Conservation (phyloP, 2,797 vertebrate genomes). For the Manis crassicaudata region DNA sequence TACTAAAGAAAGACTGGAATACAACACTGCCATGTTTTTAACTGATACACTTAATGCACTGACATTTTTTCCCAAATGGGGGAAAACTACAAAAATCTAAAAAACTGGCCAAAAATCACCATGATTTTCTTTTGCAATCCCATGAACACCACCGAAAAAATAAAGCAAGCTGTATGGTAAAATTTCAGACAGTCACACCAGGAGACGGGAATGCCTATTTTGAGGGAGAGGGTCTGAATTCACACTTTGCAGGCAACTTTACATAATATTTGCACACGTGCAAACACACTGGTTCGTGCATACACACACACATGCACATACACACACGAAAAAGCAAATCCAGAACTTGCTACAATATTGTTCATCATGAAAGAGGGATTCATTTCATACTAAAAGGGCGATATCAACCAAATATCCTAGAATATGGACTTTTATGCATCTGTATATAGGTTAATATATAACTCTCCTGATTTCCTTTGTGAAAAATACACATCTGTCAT, state of each 20-base stretch:
- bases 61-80: not conserved
- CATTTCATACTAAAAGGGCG: not conserved
- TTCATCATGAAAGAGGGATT: not conserved
- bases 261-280: not conserved
- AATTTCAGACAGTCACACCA: not conserved
- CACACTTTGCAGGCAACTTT: not conserved
- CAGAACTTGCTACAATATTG: not conserved
- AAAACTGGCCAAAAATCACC: conserved; percentile 17
- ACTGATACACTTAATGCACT: not conserved
- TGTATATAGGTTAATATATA: not conserved
- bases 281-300: not conserved
- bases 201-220: not conserved
- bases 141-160: not conserved
- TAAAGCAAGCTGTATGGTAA: not conserved
- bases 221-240: not conserved
- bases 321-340: not conserved
- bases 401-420: not conserved
- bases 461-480: not conserved
- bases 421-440: not conserved
- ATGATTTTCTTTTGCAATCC: not conserved
- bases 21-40: not conserved
- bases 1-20: not conserved
- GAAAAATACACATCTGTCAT: not conserved
- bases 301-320: not conserved
- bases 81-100: not conserved